These are phyloP conservation scores for Takifugu flavidus DNA, from an alignment of 2,113 vertebrate genomes.

Conservation along the genomic window DNA sequence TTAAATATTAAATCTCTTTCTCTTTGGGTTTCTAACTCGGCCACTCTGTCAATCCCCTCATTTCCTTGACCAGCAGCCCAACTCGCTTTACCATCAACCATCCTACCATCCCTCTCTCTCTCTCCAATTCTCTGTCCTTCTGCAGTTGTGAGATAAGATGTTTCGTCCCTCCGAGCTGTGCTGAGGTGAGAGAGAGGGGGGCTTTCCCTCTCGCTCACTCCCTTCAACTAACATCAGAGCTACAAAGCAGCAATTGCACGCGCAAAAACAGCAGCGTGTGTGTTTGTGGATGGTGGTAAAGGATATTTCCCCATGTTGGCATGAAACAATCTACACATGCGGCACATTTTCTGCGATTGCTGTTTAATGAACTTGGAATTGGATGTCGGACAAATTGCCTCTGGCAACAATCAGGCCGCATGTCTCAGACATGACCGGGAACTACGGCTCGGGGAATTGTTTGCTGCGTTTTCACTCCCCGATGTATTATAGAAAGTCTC, in stretches of 20 bases:
- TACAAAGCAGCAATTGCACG: slow-evolving; percentile 34
- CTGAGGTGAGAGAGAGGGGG: slow-evolving; percentile 42
- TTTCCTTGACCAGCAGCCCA: slow-evolving; percentile 45
- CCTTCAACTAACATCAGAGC: slow-evolving; percentile 43
- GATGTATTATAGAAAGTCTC: slow-evolving; percentile 54
- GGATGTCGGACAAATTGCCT: slow-evolving; percentile 63
- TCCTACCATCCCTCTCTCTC: slow-evolving; percentile 51
- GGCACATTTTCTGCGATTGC: slow-evolving; percentile 51
- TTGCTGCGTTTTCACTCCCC: slow-evolving; percentile 36
- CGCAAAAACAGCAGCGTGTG: slow-evolving; percentile 35
- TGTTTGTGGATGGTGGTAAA: slow-evolving; percentile 25
- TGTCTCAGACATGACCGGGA: slow-evolving; percentile 47
- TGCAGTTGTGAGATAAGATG: slow-evolving; percentile 70
- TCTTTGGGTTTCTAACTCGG: slow-evolving; percentile 1
- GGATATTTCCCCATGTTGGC: slow-evolving; percentile 16
- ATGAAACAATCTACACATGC: slow-evolving; percentile 28
- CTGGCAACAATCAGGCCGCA: slow-evolving; percentile 48
- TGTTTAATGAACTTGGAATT: slow-evolving; percentile 73
- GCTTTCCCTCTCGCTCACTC: slow-evolving; percentile 34
- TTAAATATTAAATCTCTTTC: slow-evolving; percentile 28
- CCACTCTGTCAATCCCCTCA: slow-evolving; percentile 20
- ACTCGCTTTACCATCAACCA: slow-evolving; percentile 30
- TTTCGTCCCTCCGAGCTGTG: slow-evolving; percentile 40
- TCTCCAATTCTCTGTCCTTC: slow-evolving; percentile 54
- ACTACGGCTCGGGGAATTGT: slow-evolving; percentile 36